Evolutionary conservation across 1,140 invertebrate species (phyloP).

Genomic region (Acromyrmex charruanus): DNA sequence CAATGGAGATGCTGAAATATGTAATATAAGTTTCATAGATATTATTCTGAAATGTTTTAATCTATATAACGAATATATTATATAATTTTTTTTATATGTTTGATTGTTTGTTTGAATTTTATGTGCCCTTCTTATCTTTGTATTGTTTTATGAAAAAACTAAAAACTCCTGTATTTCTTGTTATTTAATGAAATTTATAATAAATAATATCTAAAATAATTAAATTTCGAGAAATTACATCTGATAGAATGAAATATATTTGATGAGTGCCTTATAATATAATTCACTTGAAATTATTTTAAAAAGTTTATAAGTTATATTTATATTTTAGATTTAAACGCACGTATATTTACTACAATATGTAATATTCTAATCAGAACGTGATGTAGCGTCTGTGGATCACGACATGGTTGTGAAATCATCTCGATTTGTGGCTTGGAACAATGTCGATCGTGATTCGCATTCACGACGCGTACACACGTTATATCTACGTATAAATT

Average conservation of each 20-base stretch:
- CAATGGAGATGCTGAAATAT: too few species aligned
- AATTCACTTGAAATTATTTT: not conserved
- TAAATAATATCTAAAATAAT: not conserved
- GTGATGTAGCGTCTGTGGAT: not conserved
- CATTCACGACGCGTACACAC: conserved; percentile 14
- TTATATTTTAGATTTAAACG: not conserved
- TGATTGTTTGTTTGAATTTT: too few species aligned
- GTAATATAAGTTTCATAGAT: too few species aligned
- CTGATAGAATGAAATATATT: not conserved
- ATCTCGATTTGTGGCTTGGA: conserved; percentile 21
- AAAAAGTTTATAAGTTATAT: not conserved
- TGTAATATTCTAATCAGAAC: conserved; percentile 8
- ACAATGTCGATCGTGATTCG: conserved; percentile 34
- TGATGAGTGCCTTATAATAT: not conserved
- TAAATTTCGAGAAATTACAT: not conserved
- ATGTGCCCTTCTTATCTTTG: too few species aligned
- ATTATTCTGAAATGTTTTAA: too few species aligned
- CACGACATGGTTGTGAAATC: conserved; percentile 11
- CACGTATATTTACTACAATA: not conserved
- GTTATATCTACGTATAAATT: conserved; percentile 29
- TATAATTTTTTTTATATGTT: too few species aligned
- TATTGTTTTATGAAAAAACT: too few species aligned
- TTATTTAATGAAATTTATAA: not conserved
- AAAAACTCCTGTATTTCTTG: too few species aligned
- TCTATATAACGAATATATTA: too few species aligned